A percentile compares a stretch with the other conserved stretches of the same genome.
Evolutionary conservation across 2,888 invertebrate species (phyloP).

Genomic region (Zeuzera pyrina): DNA sequence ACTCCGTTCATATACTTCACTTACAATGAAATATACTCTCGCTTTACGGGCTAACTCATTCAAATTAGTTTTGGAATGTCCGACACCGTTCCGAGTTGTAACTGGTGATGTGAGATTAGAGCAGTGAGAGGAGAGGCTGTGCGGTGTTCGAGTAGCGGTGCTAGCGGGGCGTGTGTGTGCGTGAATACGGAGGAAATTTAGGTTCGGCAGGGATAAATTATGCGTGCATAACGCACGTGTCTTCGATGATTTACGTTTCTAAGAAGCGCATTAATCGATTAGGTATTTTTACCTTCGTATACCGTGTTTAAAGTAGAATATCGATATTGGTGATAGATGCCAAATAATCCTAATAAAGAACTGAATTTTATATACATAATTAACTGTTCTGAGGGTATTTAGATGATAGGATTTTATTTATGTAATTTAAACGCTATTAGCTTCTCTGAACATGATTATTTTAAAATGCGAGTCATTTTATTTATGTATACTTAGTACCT

Average conservation of each 20-base stretch:
- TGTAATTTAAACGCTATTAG: constrained; percentile 40
- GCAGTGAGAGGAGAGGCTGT: background rate
- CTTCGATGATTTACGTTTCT: constrained; percentile 46
- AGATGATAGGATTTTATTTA: constrained; percentile 59
- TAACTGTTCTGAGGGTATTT: constrained; percentile 72
- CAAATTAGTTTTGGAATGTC: no score
- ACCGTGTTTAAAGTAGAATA: constrained; percentile 65
- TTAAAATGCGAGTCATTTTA: constrained; percentile 29
- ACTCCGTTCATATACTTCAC: no score
- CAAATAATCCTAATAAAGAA: constrained; percentile 73
- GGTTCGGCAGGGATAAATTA: constrained; percentile 64
- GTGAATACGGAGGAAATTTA: constrained; percentile 56
- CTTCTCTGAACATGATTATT: constrained; percentile 18
- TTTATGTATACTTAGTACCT: constrained; percentile 17
- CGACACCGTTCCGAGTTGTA: no score
- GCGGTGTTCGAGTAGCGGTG: constrained; percentile 1
- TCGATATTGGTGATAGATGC: constrained; percentile 69
- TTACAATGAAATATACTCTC: no score
- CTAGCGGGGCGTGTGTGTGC: constrained; percentile 31
- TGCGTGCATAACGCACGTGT: constrained; percentile 29
- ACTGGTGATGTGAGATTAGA: background rate
- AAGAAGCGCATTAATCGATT: constrained; percentile 54
- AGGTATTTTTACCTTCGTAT: constrained; percentile 65
- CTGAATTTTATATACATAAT: constrained; percentile 72
- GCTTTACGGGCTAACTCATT: no score